Evolutionary conservation across 2,888 invertebrate genomes (phyloP), one percentile per base, ranked within the genome.

Genomic region (Cephus rjabovi): DNA sequence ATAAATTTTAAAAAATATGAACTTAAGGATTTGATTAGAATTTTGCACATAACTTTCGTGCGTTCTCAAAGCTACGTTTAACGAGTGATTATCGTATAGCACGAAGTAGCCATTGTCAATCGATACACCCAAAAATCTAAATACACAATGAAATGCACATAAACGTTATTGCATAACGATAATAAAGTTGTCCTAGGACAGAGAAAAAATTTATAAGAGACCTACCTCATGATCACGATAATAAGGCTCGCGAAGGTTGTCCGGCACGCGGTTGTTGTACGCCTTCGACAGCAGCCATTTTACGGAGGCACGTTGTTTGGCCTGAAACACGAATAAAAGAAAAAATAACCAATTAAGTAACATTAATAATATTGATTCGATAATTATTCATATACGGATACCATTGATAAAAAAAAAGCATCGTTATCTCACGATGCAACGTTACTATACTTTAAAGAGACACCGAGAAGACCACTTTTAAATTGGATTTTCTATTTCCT

Each of bases 201-300:
- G 30, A 30, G 30, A 35, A 69, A 68, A 30, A 73, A 75, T n/a
- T 30, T 34, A 69, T 12, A 12, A 73, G 37, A 35, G 15, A 85
- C 90, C 93, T 91, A 97, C 98, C 95, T 98, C 98, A 93, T 97
- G 96, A 93, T 98, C 98, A 91, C 96, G 95, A 93, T 98, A 98
- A 93, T 98, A 98, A 81, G 98, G 98, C 92, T 98, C 98, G 91
- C 95, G 95, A 84, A 98, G 94, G 92, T 98, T 98, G 90, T 97
- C 96, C 87, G 98, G 98, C 92, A 96, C 97, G 93, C 95, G 95
- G 93, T 98, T 97, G 94, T 98, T 97, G 94, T 97, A 98, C 83
- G 98, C 98, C 94, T 98, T 98, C 88, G 97, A 96, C 86, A 98
- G 94, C 88, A 99, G 95, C 98, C 98, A 99, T 94, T 98, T 97